Percentiles rank a stretch among this genome's conserved stretches.
phyloP scores from a whole-genome alignment of 2,888 invertebrate species.

The Spilosoma lubricipeda region DNA sequence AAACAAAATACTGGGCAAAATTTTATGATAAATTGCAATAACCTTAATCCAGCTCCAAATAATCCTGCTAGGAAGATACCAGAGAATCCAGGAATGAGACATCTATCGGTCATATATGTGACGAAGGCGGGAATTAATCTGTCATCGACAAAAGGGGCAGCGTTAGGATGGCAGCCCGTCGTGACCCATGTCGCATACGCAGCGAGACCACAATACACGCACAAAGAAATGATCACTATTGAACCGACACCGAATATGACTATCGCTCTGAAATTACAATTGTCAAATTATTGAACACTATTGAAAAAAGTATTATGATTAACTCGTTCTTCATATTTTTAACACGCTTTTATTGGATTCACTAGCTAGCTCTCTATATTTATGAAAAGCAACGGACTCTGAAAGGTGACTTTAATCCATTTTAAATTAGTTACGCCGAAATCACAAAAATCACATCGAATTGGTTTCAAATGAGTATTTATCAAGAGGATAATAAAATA shows the following conservation, averaged over 20 bases:
- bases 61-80: slow-evolving; percentile 96
- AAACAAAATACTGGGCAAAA: not conserved
- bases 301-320: too few species aligned
- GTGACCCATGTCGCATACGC: slow-evolving; percentile 88
- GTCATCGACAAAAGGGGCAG: slow-evolving; percentile 88
- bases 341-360: too few species aligned
- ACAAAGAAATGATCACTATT: slow-evolving; percentile 89
- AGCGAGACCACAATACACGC: slow-evolving; percentile 91
- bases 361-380: too few species aligned
- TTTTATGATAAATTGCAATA: not conserved
- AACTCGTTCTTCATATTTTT: too few species aligned
- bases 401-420: too few species aligned
- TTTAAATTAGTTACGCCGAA: too few species aligned
- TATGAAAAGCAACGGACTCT: too few species aligned
- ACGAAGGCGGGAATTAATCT: slow-evolving; percentile 94
- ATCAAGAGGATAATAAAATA: too few species aligned
- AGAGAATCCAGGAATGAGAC: slow-evolving; percentile 90
- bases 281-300: too few species aligned
- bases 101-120: slow-evolving; percentile 90
- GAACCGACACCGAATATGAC: slow-evolving; percentile 89
- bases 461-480: too few species aligned
- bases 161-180: slow-evolving; percentile 89
- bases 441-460: too few species aligned
- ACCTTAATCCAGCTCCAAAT: slow-evolving; percentile 95
- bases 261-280: slow-evolving; percentile 84